A percentile compares a stretch with the other conserved stretches of the same genome.
Evolutionary conservation across 2,888 invertebrate species (phyloP).

Genomic region (Lamellibrachia columna): DNA sequence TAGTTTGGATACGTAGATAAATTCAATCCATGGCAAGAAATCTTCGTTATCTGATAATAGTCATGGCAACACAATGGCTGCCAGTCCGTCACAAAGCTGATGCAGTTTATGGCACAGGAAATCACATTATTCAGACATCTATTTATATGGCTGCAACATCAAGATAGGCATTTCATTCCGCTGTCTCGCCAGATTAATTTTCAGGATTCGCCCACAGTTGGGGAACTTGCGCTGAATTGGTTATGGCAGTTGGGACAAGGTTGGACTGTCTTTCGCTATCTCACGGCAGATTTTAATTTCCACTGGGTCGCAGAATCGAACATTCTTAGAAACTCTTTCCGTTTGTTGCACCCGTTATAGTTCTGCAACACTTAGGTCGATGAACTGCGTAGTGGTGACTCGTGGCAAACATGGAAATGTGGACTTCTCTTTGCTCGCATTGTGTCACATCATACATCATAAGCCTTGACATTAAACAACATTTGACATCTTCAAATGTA

Average conservation of each 20-base stretch:
- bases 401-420: neutral
- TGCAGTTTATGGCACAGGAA: conserved; percentile 4
- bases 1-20: neutral
- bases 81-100: neutral
- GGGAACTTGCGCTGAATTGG: neutral
- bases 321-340: neutral
- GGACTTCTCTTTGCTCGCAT: neutral
- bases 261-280: neutral
- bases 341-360: neutral
- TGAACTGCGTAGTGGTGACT: neutral
- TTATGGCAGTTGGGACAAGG: neutral
- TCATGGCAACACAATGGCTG: neutral
- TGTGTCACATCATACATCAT: neutral
- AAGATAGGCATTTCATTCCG: neutral
- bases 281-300: neutral
- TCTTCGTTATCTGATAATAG: conserved; percentile 4
- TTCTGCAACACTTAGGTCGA: neutral
- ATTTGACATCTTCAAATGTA: neutral
- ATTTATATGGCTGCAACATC: neutral
- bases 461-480: neutral
- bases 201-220: neutral
- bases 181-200: conserved; percentile 10
- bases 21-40: neutral
- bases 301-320: conserved; percentile 1
- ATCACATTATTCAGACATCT: conserved; percentile 3